phyloP scores from a whole-genome alignment of 2,797 vertebrate species.

The Pseudochirops cupreus region DNA sequence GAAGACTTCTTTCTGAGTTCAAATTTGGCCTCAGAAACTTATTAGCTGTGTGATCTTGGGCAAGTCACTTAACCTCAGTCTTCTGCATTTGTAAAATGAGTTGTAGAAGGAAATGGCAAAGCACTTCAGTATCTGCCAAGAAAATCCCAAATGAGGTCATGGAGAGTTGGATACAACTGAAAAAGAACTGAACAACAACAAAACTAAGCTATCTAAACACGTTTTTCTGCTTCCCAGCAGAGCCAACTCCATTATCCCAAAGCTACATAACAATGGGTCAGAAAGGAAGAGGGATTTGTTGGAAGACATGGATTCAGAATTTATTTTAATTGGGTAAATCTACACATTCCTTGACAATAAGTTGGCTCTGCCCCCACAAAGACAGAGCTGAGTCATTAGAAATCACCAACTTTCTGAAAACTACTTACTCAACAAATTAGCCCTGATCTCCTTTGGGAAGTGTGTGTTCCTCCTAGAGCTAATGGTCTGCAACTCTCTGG shows the following conservation, averaged over 20 bases:
- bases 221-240: background rate
- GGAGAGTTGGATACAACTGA: background rate
- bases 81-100: background rate
- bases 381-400: background rate
- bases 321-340: background rate
- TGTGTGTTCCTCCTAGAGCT: background rate
- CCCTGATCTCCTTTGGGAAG: background rate
- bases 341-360: background rate
- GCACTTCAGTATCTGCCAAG: background rate
- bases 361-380: background rate
- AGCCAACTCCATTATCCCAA: background rate
- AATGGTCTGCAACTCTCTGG: background rate
- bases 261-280: background rate
- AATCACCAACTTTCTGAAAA: background rate
- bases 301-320: background rate
- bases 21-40: background rate
- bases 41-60: background rate
- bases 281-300: background rate
- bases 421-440: background rate
- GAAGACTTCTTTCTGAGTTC: background rate
- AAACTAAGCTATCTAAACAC: background rate
- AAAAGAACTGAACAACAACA: background rate
- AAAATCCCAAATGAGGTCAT: background rate
- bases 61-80: background rate
- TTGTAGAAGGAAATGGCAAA: background rate